Evolutionary conservation across 2,113 vertebrate genomes (phyloP).

Genomic region (Tachysurus fulvidraco): DNA sequence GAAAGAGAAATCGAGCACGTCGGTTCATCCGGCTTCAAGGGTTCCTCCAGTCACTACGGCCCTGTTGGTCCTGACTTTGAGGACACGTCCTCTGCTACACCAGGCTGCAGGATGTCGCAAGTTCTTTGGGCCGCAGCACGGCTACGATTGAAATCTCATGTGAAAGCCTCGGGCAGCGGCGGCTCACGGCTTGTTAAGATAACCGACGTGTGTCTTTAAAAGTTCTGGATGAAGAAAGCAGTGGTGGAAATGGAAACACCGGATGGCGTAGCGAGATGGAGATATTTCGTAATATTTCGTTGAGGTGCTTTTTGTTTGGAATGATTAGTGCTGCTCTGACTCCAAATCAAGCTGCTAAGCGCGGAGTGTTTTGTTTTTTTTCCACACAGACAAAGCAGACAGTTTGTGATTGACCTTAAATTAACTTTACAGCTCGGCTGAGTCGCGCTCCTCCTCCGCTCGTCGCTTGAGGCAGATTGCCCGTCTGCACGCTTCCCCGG

Average conservation of each 20-base stretch:
- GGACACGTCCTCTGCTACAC: not conserved
- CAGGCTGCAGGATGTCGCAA: not conserved
- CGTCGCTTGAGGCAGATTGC: conserved; percentile 52
- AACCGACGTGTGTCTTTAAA: conserved; percentile 55
- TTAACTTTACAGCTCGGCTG: conserved; percentile 59
- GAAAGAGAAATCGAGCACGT: not conserved
- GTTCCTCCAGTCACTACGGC: not conserved
- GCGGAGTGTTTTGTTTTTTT: not conserved
- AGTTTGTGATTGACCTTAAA: conserved; percentile 57
- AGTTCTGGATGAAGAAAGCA: not conserved
- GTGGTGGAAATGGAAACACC: too few relatives aligned
- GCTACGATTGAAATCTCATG: conserved; percentile 6
- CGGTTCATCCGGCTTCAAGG: not conserved
- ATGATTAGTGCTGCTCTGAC: conserved; percentile 8
- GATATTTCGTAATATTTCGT: too few relatives aligned
- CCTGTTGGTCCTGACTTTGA: conserved; percentile 21
- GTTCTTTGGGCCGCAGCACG: not conserved
- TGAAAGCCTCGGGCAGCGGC: conserved; percentile 24
- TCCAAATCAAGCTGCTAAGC: conserved; percentile 19
- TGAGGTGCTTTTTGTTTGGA: not conserved
- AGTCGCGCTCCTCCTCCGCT: conserved; percentile 31
- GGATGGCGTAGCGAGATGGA: too few relatives aligned
- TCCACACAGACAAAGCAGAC: not conserved
- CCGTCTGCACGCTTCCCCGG: conserved; percentile 56
- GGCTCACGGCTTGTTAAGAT: conserved; percentile 43